Evolutionary conservation across 1,140 invertebrate genomes (phyloP).

Genomic region (Trichogramma pretiosum): DNA sequence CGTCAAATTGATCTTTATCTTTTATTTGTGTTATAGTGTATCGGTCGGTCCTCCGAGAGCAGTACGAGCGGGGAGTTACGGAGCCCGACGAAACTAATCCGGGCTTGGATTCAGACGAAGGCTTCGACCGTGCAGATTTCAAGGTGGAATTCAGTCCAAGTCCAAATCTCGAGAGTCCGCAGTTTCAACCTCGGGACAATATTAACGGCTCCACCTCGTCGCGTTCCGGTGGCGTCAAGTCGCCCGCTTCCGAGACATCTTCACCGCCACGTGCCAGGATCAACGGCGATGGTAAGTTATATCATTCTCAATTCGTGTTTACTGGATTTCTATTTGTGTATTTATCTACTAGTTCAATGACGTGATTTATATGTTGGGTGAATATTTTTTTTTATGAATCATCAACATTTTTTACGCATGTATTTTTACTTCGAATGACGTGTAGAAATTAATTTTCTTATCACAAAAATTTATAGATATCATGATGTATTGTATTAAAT

Average conservation of each 20-base stretch:
- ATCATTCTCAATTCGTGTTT: no score
- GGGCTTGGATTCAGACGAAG: conserved; percentile 43
- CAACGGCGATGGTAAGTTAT: conserved; percentile 37
- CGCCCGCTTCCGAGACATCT: conserved; percentile 36
- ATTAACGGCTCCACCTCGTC: no score
- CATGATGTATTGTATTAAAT: no score
- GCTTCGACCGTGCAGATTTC: conserved; percentile 43
- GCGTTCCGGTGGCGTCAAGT: conserved; percentile 21
- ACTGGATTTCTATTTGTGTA: no score
- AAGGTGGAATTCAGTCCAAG: conserved; percentile 44
- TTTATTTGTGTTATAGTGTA: conserved; percentile 56
- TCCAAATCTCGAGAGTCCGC: conserved; percentile 43
- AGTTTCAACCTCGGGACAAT: conserved; percentile 38
- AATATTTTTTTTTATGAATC: no score
- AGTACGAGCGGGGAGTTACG: conserved; percentile 64
- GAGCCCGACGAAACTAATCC: conserved; percentile 60
- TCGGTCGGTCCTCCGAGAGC: conserved; percentile 68
- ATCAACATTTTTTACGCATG: no score
- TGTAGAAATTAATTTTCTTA: no score
- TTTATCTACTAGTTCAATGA: no score
- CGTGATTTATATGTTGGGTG: no score
- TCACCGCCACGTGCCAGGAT: conserved; percentile 37
- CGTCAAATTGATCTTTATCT: neutral
- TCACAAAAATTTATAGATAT: no score
- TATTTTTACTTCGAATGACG: no score